Evolutionary conservation across 2,888 invertebrate genomes (phyloP).

Genomic region (Tanaodytes sp.): DNA sequence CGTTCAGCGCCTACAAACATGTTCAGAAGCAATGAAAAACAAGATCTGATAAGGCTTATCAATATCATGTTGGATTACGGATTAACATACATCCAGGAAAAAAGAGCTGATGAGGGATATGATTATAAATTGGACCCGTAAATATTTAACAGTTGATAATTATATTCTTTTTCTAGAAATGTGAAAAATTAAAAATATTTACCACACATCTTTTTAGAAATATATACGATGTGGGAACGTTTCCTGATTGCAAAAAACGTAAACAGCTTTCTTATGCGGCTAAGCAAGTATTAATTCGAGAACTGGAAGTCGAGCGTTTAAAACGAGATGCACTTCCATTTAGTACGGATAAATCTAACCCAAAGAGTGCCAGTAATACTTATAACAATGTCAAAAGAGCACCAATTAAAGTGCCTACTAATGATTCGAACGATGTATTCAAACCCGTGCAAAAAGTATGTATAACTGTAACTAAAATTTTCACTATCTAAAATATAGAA

Average conservation of each 20-base stretch:
- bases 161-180: not conserved
- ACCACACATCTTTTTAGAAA: constrained; percentile 62
- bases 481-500: too few relatives aligned
- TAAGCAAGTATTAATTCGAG: constrained; percentile 68
- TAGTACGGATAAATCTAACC: not conserved
- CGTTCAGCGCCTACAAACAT: constrained; percentile 78
- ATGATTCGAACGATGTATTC: constrained; percentile 59
- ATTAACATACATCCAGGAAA: constrained; percentile 86
- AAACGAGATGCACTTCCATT: constrained; percentile 59
- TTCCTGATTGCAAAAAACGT: constrained; percentile 64
- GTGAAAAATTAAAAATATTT: too few relatives aligned
- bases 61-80: constrained; percentile 92
- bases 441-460: constrained; percentile 58
- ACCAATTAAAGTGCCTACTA: constrained; percentile 71
- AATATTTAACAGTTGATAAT: too few relatives aligned
- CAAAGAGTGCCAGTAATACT: not conserved
- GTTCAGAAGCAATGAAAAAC: constrained; percentile 82
- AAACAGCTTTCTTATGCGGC: constrained; percentile 60
- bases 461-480: too few relatives aligned
- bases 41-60: constrained; percentile 81
- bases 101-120: constrained; percentile 84
- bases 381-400: too few relatives aligned
- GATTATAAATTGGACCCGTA: constrained; percentile 74
- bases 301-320: constrained; percentile 65
- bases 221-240: constrained; percentile 63